Base-by-base conservation (phyloP, 2,888 invertebrate species). In the Troides oblongomaculatus region DNA sequence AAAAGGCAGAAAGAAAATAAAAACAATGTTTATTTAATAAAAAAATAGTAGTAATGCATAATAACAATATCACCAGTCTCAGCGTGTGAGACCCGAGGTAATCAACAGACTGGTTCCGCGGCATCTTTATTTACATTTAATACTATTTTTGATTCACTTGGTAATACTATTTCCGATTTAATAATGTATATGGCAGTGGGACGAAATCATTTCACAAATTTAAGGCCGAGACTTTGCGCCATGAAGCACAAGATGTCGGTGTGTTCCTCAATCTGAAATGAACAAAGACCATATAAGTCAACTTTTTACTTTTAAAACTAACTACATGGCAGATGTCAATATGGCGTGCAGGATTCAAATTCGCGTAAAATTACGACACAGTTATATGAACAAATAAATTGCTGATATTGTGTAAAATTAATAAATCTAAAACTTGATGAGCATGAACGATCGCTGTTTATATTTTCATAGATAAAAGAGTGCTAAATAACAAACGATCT, bases 241-340 rank as follows among this genome's bases (percentile, higher is more conserved):
- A 98, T 94, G 90, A 98, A 98, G 83, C 96, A 94, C 80, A 98
- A 93, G 77, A 98, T 97, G 84, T 99, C 99, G 0, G 97, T 96
- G 80, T 96, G 94, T 88, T 99, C 99, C 75, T 98, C 98, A 82
- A 99, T 99, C 96, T 98, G 93, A 81, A 94, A 86, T 63, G 66
- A 93, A 73, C 75, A 79, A 77, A 76, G 62, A 70, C 17, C 6
- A 30, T 30, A 3, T 7, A 6, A 10, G 10, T 10, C 10, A 39
- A 39, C 10, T 39, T 1, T 10, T 39, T 39, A 10, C 10, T 39
- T 39, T 39, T 10, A 10, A 39, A 39, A 39, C 10, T 39, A 39
- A 39, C 6, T 7, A 39, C 39, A 39, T 39, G 39, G 39, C 39
- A 7, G 1, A 39, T 39, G 39, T 7, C 39, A 39, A 39, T 1